Evolutionary conservation across 2,888 invertebrate genomes (phyloP), one percentile per base, ranked within the genome.

Genomic region (Dendrolimus houi): DNA sequence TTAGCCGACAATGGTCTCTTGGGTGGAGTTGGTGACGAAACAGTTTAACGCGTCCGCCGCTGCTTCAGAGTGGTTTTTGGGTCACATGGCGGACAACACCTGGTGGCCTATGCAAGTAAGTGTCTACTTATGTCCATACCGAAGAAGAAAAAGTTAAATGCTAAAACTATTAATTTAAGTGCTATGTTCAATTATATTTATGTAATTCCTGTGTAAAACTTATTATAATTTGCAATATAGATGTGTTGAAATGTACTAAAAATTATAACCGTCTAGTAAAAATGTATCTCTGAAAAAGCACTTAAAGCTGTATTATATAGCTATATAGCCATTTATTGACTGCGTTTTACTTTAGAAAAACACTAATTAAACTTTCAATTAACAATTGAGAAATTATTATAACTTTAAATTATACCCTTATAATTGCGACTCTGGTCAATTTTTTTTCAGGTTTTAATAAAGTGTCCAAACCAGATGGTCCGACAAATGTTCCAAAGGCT

Each of bases 381-480:
- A 29, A 29, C 29, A 29, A 29, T 29, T 29, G 2, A 29, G 29
- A 29, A 29, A 29, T 29, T 29, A 29, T 29, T 29, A 29, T 29
- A 29, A 3, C 29, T 29, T 29, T 29, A 29, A 29, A 29, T 29
- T 29, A 29, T 29, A 29, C 29, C 1, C 17, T 17, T 17, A 17
- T 29, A 2, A 29, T 29, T 29, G 29, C 2, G 29, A 29, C 29
- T 29, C 29, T 29, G 3, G 2, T 3, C 29, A 29, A 2, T 3
- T 70, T 60, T 59, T 74, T 78, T 60, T 0, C 93, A 95, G 91
- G 97, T 97, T 71, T 92, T 98, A 77, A 95, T 98, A 79, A 97
- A 97, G 84, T 98, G 98, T 85, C 98, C 98, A 47, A 98, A 97
- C 92, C 98, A 98, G 86, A 97, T 98, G 95, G 98, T 98, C 60